Percentiles rank a stretch among this genome's conserved stretches.
These are phyloP conservation scores for Pangasius mekongensis DNA, from an alignment of 2,797 vertebrate species.

Conservation along the genomic window DNA sequence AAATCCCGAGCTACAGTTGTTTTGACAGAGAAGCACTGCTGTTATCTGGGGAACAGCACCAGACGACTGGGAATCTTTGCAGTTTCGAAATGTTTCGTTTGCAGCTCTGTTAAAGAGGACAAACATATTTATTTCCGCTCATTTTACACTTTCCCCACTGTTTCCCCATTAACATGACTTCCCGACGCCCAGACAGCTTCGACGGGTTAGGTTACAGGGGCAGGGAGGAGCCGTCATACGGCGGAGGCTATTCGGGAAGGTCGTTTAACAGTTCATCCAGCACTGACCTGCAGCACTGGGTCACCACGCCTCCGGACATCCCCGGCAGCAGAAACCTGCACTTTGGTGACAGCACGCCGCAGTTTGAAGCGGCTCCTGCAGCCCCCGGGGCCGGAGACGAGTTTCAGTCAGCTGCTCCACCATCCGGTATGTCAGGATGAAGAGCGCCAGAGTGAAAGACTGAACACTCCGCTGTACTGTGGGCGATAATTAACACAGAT, in stretches of 20 bases:
- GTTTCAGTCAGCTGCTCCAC: conserved; percentile 52
- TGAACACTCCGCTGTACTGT: neutral
- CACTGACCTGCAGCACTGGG: conserved; percentile 84
- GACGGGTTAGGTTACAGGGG: conserved; percentile 87
- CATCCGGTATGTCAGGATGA: conserved; percentile 57
- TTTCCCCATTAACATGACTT: conserved; percentile 8
- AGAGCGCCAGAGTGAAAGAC: neutral
- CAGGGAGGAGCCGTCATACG: conserved; percentile 76
- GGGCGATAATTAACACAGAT: neutral
- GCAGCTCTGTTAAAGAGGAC: neutral
- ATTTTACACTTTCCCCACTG: neutral
- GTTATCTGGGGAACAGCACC: neutral
- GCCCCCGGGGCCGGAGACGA: conserved; percentile 59
- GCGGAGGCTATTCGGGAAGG: conserved; percentile 73
- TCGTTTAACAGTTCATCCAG: conserved; percentile 76
- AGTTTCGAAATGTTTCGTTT: neutral
- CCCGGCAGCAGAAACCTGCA: conserved; percentile 93
- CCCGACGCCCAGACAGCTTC: conserved; percentile 66
- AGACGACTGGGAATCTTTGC: neutral
- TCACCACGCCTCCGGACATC: conserved; percentile 89
- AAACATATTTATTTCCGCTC: neutral
- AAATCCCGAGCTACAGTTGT: conserved; percentile 16
- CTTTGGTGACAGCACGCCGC: conserved; percentile 83
- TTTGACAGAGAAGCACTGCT: conserved; percentile 36
- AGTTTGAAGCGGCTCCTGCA: conserved; percentile 69